Conservation (phyloP, 2,113 vertebrate genomes). For the Dinomys branickii region DNA sequence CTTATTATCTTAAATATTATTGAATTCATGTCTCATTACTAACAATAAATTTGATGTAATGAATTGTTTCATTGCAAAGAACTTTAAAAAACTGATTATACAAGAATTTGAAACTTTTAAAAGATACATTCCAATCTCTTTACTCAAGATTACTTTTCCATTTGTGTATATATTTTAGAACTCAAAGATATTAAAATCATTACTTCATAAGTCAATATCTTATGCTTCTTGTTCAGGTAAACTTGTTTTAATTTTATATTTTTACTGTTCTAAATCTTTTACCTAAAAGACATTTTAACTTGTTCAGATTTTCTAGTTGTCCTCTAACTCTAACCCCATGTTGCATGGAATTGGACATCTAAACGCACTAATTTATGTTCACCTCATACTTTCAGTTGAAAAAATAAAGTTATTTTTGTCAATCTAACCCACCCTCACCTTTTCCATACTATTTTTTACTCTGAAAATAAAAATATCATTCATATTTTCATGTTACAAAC, state of each 20-base stretch:
- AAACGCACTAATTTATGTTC: not conserved
- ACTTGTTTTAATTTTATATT: not conserved
- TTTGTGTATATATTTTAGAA: not conserved
- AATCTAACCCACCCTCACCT: not conserved
- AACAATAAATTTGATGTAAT: not conserved
- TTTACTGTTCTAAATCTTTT: no score
- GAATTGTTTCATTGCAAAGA: not conserved
- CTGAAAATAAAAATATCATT: not conserved
- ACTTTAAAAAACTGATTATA: not conserved
- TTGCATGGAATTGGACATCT: not conserved
- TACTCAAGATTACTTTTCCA: not conserved
- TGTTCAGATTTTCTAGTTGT: not conserved
- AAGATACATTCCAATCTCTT: not conserved
- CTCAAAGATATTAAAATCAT: not conserved
- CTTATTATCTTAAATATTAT: not conserved
- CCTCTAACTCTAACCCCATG: not conserved
- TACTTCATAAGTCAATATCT: not conserved
- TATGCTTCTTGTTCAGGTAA: not conserved
- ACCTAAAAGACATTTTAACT: not conserved
- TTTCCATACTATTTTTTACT: not conserved
- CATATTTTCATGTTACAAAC: not conserved
- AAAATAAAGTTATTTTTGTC: not conserved
- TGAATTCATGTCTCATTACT: not conserved
- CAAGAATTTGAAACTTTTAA: not conserved
- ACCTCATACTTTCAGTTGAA: not conserved